A percentile compares a stretch with the other conserved stretches of the same genome.
Conservation (phyloP, 1,140 invertebrate species). For the Neodiprion fabricii region DNA sequence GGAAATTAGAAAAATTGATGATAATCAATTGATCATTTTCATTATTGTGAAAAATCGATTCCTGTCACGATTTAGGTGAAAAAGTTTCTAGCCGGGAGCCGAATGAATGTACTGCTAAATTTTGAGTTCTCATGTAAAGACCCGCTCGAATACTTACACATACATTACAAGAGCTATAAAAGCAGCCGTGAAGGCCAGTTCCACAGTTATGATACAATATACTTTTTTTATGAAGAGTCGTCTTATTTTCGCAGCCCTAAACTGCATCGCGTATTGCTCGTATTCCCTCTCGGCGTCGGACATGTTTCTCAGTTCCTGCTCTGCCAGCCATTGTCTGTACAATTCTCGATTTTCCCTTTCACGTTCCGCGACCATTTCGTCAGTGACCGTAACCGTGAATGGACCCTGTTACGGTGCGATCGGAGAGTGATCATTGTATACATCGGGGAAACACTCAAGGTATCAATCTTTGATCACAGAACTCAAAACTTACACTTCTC, state of each 20-base stretch:
- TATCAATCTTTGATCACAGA: too few species aligned
- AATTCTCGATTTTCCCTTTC: slow-evolving; percentile 44
- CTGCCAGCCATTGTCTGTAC: slow-evolving; percentile 38
- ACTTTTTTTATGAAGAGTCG: slow-evolving; percentile 47
- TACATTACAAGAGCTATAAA: slow-evolving; percentile 45
- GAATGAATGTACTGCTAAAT: too few species aligned
- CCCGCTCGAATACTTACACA: slow-evolving; percentile 33
- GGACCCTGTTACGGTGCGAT: slow-evolving; percentile 39
- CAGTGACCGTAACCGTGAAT: slow-evolving; percentile 42
- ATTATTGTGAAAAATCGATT: background rate
- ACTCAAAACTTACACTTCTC: slow-evolving; percentile 33
- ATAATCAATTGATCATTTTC: background rate
- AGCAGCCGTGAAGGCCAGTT: slow-evolving; percentile 41
- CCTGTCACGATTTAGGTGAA: too few species aligned
- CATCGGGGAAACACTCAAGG: too few species aligned
- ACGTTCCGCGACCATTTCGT: slow-evolving; percentile 44
- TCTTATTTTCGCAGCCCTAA: slow-evolving; percentile 37
- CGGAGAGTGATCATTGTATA: too few species aligned
- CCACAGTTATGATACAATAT: slow-evolving; percentile 43
- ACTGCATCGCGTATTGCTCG: slow-evolving; percentile 43
- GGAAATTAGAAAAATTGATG: too few species aligned
- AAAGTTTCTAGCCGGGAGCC: too few species aligned
- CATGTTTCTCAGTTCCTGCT: slow-evolving; percentile 32
- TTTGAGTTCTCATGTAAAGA: too few species aligned
- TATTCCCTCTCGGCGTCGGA: slow-evolving; percentile 13